Conservation (phyloP, 2,113 vertebrate species). For the Phrynocephalus versicolor region DNA sequence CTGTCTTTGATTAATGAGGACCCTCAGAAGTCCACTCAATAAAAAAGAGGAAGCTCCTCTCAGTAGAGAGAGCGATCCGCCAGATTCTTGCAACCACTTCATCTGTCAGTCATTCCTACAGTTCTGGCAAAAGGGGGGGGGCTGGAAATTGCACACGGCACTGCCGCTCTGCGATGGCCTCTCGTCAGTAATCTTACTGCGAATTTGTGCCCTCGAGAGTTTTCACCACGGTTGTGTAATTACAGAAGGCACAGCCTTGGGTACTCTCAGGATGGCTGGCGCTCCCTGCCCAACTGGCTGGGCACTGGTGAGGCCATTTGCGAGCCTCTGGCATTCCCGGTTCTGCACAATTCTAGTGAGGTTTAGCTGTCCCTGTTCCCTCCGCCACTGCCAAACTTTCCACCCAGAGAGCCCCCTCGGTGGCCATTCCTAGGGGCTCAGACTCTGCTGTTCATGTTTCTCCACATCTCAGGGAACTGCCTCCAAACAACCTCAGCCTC, state of each 20-base stretch:
- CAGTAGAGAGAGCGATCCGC: too few relatives aligned
- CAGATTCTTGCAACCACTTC: too few relatives aligned
- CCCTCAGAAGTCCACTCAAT: too few relatives aligned
- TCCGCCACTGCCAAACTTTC: background rate
- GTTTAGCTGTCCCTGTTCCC: background rate
- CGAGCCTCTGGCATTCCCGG: background rate
- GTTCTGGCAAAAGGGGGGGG: too few relatives aligned
- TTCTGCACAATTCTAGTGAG: background rate
- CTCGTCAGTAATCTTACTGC: background rate
- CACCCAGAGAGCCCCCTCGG: too few relatives aligned
- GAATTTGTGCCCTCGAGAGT: background rate
- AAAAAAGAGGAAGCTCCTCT: too few relatives aligned
- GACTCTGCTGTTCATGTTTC: too few relatives aligned
- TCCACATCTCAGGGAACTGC: too few relatives aligned
- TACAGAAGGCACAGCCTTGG: background rate
- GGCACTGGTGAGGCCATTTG: background rate
- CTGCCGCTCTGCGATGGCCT: background rate
- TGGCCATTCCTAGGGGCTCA: too few relatives aligned
- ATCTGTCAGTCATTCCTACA: too few relatives aligned
- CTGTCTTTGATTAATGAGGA: too few relatives aligned
- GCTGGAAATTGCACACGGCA: background rate
- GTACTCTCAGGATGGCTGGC: background rate
- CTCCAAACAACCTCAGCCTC: too few relatives aligned
- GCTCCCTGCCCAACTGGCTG: background rate
- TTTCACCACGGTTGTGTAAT: background rate